Evolutionary conservation across 2,888 invertebrate genomes (phyloP), one percentile per base, ranked within the genome.

Genomic region (Hedychridium roseum): DNA sequence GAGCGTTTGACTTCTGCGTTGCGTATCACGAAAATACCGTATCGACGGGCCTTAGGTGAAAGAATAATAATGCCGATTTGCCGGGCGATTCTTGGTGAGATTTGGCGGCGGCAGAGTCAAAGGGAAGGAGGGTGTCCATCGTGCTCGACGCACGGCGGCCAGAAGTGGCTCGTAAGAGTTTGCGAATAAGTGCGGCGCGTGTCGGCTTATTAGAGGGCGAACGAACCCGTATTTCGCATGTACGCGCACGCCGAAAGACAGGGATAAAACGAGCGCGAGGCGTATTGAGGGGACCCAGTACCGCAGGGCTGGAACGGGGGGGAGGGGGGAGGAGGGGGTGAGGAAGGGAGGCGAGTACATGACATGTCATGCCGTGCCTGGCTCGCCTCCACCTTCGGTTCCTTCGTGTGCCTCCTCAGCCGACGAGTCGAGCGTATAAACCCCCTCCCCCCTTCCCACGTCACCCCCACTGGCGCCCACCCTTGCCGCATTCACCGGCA

Each of bases 401-500:
- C 57, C 57, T 34, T 39, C 48, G 35, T 41, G 15, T 15, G 11
- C 35, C 45, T 12, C 39, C 15, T 20, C 3, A 36, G 5, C 9
- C 34, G 15, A 14, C 26, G 23, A 23, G 23, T 23, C 9, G 23
- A 23, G 23, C 3, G 6, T 20, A n/a, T 34, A 11, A 5, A 16
- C 27, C 44, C 9, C n/a, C 11, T 11, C 16, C 14, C 4, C 32
- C 3, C 32, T 15, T 4, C n/a, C 32, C 37, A 40, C 27, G 31
- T 23, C 34, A 35, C 15, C 3, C 36, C 27, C 31, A 35, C 35
- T 27, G 20, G 15, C 44, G 12, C 34, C 28, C 46, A 28, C 60
- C 55, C 50, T 50, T 55, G 60, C 58, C 64, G 70, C 74, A 73
- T 70, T 71, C 66, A 71, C 74, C 65, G 75, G 68, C 73, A 73